Evolutionary conservation across 2,797 vertebrate species (phyloP).

Genomic region (Mergus octosetaceus): DNA sequence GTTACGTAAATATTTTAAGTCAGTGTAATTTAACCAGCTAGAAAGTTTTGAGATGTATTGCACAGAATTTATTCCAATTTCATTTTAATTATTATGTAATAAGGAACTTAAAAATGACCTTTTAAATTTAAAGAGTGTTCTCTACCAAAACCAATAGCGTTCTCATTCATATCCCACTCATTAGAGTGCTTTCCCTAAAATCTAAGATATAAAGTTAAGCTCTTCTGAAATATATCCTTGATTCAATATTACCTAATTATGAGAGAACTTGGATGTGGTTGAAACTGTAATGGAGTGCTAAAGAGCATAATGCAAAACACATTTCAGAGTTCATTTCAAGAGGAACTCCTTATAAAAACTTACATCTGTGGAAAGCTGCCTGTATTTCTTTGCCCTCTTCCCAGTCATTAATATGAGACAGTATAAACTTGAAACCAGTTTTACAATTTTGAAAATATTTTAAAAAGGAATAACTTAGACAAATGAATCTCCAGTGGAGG

Average conservation of each 20-base stretch:
- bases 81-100: not conserved
- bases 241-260: not conserved
- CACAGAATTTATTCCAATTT: not conserved
- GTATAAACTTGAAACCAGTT: not conserved
- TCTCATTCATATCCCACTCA: not conserved
- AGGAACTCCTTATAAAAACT: not conserved
- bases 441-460: not conserved
- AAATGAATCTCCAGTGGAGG: not conserved
- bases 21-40: not conserved
- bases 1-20: not conserved
- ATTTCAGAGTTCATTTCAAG: conserved; percentile 4
- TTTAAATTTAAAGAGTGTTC: not conserved
- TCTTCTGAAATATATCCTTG: not conserved
- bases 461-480: not conserved
- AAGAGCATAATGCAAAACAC: not conserved
- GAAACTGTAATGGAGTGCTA: not conserved
- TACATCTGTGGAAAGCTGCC: not conserved
- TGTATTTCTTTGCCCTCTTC: not conserved
- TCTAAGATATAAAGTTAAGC: not conserved
- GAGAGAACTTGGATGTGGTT: not conserved
- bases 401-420: not conserved
- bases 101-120: not conserved
- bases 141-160: not conserved
- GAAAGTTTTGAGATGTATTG: not conserved
- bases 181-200: not conserved